Conservation (phyloP, 2,888 invertebrate species). For the Tetragonula carbonaria region DNA sequence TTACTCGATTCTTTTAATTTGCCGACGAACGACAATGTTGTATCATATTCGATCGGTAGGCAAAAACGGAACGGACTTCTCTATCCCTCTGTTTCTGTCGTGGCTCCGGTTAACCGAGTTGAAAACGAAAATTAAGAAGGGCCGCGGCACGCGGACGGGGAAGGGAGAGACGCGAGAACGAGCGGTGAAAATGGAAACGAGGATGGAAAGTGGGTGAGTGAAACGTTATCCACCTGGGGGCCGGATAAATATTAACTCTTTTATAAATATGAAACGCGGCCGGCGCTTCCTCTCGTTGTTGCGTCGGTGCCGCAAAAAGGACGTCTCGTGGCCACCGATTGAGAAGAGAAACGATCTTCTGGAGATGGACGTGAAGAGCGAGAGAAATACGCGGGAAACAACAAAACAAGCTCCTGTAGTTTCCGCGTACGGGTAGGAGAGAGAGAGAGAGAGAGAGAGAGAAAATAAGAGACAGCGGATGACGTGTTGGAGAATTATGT, state of each 20-base stretch:
- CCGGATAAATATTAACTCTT: conserved; percentile 72
- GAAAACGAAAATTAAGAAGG: neutral
- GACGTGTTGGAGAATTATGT: neutral
- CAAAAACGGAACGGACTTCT: neutral
- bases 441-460: neutral
- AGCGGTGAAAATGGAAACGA: conserved; percentile 20
- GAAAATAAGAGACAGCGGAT: neutral
- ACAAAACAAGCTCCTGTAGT: conserved; percentile 12
- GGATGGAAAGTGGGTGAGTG: conserved; percentile 51
- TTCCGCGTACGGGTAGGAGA: neutral
- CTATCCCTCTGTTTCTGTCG: too few relatives aligned
- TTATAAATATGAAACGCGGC: conserved; percentile 72
- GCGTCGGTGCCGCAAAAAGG: conserved; percentile 26
- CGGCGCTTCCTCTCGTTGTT: conserved; percentile 53
- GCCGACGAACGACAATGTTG: neutral
- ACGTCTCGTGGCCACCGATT: conserved; percentile 15
- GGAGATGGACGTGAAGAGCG: conserved; percentile 48
- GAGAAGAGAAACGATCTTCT: conserved; percentile 51
- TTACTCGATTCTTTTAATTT: conserved; percentile 3
- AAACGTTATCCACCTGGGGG: conserved; percentile 53
- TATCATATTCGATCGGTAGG: neutral
- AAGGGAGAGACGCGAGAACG: neutral
- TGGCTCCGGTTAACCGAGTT: neutral
- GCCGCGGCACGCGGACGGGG: neutral
- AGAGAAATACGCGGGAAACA: conserved; percentile 32